These are phyloP conservation scores for Thera britannica DNA, from an alignment of 2,888 invertebrate genomes.

Conservation along the genomic window DNA sequence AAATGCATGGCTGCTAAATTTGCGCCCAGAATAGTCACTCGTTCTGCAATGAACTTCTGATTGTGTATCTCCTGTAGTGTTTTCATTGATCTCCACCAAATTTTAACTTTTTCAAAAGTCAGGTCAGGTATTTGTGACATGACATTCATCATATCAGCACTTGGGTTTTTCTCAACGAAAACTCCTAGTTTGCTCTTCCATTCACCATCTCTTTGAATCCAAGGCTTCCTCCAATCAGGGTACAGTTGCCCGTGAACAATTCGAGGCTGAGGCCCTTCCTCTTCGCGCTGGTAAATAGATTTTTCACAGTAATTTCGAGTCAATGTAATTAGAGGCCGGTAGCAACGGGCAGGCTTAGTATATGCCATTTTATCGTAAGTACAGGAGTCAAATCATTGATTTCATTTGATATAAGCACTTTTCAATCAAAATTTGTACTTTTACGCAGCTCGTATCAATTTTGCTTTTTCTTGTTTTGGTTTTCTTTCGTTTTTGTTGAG, in stretches of 20 bases:
- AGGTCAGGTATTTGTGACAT: conserved; percentile 83
- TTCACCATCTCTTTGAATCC: conserved; percentile 84
- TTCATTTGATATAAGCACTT: not conserved
- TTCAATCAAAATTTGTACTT: no score
- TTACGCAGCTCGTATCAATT: no score
- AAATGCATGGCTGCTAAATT: conserved; percentile 96
- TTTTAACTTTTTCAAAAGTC: conserved; percentile 72
- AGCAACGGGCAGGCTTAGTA: conserved; percentile 47
- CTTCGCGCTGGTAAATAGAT: conserved; percentile 68
- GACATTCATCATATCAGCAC: conserved; percentile 64
- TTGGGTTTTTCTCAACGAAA: conserved; percentile 78
- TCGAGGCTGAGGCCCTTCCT: conserved; percentile 65
- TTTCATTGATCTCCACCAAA: conserved; percentile 84
- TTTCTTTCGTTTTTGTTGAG: not conserved
- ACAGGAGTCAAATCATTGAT: not conserved
- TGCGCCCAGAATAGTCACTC: conserved; percentile 87
- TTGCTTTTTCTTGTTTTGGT: not conserved
- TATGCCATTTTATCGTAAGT: conserved; percentile 52
- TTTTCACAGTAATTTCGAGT: conserved; percentile 66
- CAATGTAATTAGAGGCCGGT: conserved; percentile 48
- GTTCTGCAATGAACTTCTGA: conserved; percentile 85
- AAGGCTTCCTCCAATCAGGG: conserved; percentile 86
- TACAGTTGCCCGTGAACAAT: conserved; percentile 72
- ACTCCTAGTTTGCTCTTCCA: conserved; percentile 84
- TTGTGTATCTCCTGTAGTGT: conserved; percentile 79